Conservation (phyloP, 2,113 vertebrate species). For the Gambusia holbrooki region DNA sequence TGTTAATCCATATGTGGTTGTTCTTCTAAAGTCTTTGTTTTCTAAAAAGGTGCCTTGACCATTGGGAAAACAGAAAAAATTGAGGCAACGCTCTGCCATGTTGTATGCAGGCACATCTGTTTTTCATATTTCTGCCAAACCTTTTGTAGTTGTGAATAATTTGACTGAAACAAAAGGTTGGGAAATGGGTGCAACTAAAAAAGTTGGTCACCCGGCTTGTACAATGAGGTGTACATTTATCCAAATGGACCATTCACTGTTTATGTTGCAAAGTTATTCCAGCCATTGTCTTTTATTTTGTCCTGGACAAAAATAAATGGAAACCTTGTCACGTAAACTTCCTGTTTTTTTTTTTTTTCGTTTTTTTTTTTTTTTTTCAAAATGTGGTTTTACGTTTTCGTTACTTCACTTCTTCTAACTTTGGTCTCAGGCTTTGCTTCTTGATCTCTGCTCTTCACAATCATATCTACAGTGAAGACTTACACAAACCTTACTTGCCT, state of each 20-base stretch:
- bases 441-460: conserved; percentile 4
- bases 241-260: conserved; percentile 33
- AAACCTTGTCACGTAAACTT: not conserved
- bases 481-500: conserved; percentile 40
- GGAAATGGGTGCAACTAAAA: conserved; percentile 67
- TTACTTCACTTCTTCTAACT: not conserved
- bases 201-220: conserved; percentile 25
- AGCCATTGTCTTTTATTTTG: conserved; percentile 54
- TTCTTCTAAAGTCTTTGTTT: conserved; percentile 18
- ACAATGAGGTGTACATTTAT: conserved; percentile 66
- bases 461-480: conserved; percentile 56
- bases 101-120: conserved; percentile 71
- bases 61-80: conserved; percentile 9
- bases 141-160: conserved; percentile 56
- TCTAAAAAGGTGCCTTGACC: conserved; percentile 1
- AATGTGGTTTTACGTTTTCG: not conserved
- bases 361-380: not conserved
- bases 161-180: conserved; percentile 60
- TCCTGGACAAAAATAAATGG: conserved; percentile 24
- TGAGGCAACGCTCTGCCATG: conserved; percentile 29
- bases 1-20: conserved; percentile 19
- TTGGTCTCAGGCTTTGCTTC: conserved; percentile 15
- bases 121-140: conserved; percentile 67
- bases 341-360: not conserved
- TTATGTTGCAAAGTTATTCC: conserved; percentile 22